phyloP scores from a whole-genome alignment of 2,113 vertebrate genomes.

The Alligator mississippiensis region DNA sequence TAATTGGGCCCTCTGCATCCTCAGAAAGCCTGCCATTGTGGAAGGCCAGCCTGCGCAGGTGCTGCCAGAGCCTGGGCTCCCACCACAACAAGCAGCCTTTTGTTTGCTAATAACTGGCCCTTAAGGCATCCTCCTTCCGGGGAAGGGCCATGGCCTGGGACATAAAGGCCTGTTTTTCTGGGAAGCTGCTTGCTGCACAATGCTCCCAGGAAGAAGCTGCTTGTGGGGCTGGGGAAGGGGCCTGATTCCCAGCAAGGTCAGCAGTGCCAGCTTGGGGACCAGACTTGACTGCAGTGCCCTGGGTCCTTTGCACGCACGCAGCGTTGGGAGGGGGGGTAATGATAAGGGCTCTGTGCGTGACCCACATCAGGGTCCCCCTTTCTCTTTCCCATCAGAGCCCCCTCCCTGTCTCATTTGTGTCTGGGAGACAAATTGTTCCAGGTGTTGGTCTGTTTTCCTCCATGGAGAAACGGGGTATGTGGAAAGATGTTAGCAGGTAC shows the following conservation, averaged over 20 bases:
- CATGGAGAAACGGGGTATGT: too few relatives aligned
- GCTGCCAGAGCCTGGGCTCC: conserved; percentile 59
- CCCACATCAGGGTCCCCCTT: too few relatives aligned
- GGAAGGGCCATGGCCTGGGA: conserved; percentile 18
- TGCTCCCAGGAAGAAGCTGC: not conserved
- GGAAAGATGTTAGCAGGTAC: too few relatives aligned
- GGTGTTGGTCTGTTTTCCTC: too few relatives aligned
- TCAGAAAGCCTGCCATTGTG: conserved; percentile 71
- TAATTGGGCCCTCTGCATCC: conserved; percentile 60
- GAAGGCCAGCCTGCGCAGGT: conserved; percentile 61
- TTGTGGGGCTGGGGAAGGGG: conserved; percentile 31
- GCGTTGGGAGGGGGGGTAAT: not conserved
- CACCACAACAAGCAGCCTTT: conserved; percentile 64
- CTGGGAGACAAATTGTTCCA: too few relatives aligned
- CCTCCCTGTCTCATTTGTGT: too few relatives aligned
- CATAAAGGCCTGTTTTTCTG: conserved; percentile 68
- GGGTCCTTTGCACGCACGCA: not conserved
- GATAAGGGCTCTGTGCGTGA: too few relatives aligned
- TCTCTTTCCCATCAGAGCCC: too few relatives aligned
- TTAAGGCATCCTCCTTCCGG: conserved; percentile 45
- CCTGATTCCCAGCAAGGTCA: rapidly evolving
- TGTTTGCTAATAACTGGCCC: conserved; percentile 51
- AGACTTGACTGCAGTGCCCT: not conserved
- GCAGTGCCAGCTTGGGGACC: not conserved
- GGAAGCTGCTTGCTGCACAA: not conserved